Conservation (phyloP, 1,140 invertebrate genomes). For the Limonius californicus region DNA sequence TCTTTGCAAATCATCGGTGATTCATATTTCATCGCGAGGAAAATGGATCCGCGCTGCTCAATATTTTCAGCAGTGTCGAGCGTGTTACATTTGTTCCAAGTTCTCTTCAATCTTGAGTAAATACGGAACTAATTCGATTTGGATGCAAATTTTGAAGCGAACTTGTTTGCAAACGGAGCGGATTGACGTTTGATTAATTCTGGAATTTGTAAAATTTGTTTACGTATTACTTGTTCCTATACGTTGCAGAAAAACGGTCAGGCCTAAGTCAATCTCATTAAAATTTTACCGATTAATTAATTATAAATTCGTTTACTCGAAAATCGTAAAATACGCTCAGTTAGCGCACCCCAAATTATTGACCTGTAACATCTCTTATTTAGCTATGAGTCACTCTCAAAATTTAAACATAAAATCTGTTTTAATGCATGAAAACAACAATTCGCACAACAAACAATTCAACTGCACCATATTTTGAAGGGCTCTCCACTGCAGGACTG, state of each 20-base stretch:
- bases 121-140: constrained; percentile 35
- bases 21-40: constrained; percentile 21
- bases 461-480: constrained; percentile 18
- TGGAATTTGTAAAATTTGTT: neutral
- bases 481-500: constrained; percentile 3
- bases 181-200: constrained; percentile 5
- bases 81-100: constrained; percentile 19
- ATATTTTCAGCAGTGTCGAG: constrained; percentile 19
- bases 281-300: no score
- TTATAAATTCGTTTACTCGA: neutral
- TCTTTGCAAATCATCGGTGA: constrained; percentile 22
- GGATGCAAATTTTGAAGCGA: constrained; percentile 28
- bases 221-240: no score
- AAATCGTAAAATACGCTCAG: neutral
- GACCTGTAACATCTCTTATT: no score
- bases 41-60: constrained; percentile 16
- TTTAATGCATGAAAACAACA: neutral
- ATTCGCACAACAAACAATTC: neutral
- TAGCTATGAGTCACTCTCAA: no score
- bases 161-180: constrained; percentile 13
- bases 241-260: no score
- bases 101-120: constrained; percentile 27
- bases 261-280: no score
- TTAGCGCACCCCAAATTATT: no score
- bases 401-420: neutral